phyloP scores from a whole-genome alignment of 2,888 invertebrate species.

The Heliconius erato region DNA sequence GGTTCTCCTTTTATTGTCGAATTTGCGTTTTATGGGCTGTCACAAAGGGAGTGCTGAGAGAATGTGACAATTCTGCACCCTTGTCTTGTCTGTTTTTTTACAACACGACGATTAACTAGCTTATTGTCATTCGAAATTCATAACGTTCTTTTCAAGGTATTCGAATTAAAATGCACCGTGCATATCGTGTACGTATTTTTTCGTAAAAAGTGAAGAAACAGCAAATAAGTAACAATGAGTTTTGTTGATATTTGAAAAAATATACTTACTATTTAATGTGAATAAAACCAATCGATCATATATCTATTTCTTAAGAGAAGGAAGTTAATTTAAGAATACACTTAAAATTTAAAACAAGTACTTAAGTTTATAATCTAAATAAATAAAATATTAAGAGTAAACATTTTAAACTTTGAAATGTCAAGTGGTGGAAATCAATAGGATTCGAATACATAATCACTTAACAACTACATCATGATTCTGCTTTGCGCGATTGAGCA shows the following conservation, averaged over 20 bases:
- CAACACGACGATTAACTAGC: conserved; percentile 57
- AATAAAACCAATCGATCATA: too few relatives aligned
- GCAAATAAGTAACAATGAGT: neutral
- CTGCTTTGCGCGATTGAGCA: neutral
- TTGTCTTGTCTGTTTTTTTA: conserved; percentile 66
- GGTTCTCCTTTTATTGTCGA: conserved; percentile 84
- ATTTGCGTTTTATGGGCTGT: conserved; percentile 85
- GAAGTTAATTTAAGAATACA: too few relatives aligned
- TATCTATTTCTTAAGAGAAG: too few relatives aligned
- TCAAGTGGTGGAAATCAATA: neutral
- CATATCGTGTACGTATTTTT: neutral
- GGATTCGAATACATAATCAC: neutral
- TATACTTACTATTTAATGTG: neutral
- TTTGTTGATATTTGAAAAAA: conserved; percentile 26
- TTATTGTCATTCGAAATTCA: conserved; percentile 47
- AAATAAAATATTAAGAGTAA: too few relatives aligned
- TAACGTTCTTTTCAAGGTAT: conserved; percentile 21
- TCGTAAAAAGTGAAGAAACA: neutral
- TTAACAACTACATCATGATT: neutral
- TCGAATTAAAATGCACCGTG: neutral
- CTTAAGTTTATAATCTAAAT: too few relatives aligned
- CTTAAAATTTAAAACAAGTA: too few relatives aligned
- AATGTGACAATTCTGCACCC: conserved; percentile 77
- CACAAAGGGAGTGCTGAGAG: conserved; percentile 74
- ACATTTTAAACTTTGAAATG: too few relatives aligned